Conservation (phyloP, 2,888 invertebrate species). For the Epinotia demarniana region DNA sequence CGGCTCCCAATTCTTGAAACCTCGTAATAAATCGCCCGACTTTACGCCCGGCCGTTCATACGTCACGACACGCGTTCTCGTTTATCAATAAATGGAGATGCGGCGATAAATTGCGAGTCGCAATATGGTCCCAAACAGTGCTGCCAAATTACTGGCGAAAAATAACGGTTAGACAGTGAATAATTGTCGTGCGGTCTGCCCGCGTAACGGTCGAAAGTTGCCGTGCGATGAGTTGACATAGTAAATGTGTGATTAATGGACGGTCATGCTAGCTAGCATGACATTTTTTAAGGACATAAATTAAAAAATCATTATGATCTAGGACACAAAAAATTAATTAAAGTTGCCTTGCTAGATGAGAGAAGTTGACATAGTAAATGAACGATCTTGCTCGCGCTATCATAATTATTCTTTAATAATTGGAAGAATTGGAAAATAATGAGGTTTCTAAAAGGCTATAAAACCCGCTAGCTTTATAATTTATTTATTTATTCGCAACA, state of each 20-base stretch:
- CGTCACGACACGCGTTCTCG: slow-evolving; percentile 51
- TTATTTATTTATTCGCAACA: too few relatives aligned
- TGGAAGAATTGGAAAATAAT: too few relatives aligned
- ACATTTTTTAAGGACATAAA: too few relatives aligned
- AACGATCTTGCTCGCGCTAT: too few relatives aligned
- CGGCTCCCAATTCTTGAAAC: slow-evolving; percentile 13
- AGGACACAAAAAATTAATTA: too few relatives aligned
- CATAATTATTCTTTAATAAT: too few relatives aligned
- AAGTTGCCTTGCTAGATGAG: too few relatives aligned
- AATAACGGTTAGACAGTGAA: slow-evolving; percentile 73
- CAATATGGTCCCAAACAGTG: slow-evolving; percentile 57
- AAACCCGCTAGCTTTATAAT: too few relatives aligned
- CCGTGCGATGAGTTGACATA: neutral
- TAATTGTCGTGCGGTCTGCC: slow-evolving; percentile 71
- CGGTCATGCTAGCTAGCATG: neutral
- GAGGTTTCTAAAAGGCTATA: too few relatives aligned
- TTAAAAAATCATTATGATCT: too few relatives aligned
- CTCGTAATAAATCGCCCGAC: slow-evolving; percentile 30
- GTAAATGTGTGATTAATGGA: neutral
- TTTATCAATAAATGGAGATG: slow-evolving; percentile 72
- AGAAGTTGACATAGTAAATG: too few relatives aligned
- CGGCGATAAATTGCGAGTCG: slow-evolving; percentile 68
- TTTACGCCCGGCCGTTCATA: slow-evolving; percentile 33
- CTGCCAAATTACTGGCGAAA: slow-evolving; percentile 71
- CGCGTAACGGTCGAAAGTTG: neutral